These are phyloP conservation scores for Thalassarche chlororhynchos DNA, from an alignment of 2,113 vertebrate species.

Conservation along the genomic window DNA sequence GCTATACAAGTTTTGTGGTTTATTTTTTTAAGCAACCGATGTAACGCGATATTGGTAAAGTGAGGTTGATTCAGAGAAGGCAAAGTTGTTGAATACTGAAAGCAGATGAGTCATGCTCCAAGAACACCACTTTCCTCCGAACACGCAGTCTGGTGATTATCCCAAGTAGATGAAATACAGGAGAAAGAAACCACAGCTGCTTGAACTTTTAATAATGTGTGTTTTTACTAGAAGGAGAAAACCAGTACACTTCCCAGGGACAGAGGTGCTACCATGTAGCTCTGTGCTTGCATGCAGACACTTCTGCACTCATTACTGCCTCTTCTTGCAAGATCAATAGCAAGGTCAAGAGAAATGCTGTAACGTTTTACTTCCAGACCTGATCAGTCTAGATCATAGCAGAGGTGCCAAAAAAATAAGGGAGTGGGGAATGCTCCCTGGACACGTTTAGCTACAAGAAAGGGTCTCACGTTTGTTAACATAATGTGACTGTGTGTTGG, in stretches of 20 bases:
- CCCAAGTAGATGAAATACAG: background rate
- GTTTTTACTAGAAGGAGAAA: conserved; percentile 12
- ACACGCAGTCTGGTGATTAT: background rate
- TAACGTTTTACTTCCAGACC: background rate
- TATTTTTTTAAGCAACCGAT: background rate
- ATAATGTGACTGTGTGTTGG: background rate
- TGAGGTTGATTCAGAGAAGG: background rate
- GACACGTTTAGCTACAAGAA: background rate
- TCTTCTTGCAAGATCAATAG: background rate
- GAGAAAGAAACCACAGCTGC: background rate
- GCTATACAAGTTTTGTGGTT: background rate
- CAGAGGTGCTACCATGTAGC: background rate
- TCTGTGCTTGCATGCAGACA: background rate
- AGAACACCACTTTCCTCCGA: background rate
- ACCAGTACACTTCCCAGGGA: background rate
- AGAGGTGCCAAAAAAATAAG: background rate
- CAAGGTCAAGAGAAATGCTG: background rate
- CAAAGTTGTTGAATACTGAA: background rate
- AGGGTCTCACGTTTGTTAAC: background rate
- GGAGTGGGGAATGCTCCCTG: background rate
- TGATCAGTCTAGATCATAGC: background rate
- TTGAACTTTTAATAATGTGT: background rate
- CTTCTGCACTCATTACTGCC: background rate
- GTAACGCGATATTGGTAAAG: background rate
- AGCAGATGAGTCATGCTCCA: background rate